Evolutionary conservation across 2,113 vertebrate species (phyloP), one percentile per base, ranked within the genome.

Genomic region (Zeus faber): DNA sequence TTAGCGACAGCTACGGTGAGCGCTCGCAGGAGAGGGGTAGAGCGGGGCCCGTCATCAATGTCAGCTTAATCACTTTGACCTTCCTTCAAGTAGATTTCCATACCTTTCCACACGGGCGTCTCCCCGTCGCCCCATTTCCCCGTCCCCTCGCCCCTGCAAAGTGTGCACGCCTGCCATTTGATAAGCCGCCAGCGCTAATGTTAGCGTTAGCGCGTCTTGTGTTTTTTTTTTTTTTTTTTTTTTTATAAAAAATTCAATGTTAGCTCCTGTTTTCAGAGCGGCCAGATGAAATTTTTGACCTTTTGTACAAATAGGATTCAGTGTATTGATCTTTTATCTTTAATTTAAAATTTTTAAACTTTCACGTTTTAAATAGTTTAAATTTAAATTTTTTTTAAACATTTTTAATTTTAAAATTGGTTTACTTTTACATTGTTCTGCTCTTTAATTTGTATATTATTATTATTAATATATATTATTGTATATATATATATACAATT

Each of bases 51-150:
- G 84, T 88, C 87, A 85, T 84, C 86, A 88, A 85, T 79, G 83
- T 85, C 83, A 76, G 77, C 83, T 88, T 91, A 91, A 91, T 89
- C 84, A 85, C 86, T 83, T 80, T 88, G 87, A 89, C 88, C 88
- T 85, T 88, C 86, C 81, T 83, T 87, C 81, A 82, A 79, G 61
- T 80, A 79, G 78, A 87, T 87, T 88, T 87, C 80, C 86, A 88
- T 85, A 89, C 88, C 87, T 88, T 85, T 83, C 87, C 83, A 47
- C 81, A 46, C 60, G 78, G 71, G 82, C 77, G 74, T 80, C 81
- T 81, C 67, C 72, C n/a, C 76, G 55, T 40, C 37, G 67, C 70
- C 67, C 48, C 50, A 62, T 68, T 54, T 66, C 47, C 47, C 72
- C 64, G 60, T 71, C n/a, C n/a, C n/a, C n/a, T n/a, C n/a, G n/a